Conservation (phyloP, 2,797 vertebrate genomes). For the Onychomys leucogaster region DNA sequence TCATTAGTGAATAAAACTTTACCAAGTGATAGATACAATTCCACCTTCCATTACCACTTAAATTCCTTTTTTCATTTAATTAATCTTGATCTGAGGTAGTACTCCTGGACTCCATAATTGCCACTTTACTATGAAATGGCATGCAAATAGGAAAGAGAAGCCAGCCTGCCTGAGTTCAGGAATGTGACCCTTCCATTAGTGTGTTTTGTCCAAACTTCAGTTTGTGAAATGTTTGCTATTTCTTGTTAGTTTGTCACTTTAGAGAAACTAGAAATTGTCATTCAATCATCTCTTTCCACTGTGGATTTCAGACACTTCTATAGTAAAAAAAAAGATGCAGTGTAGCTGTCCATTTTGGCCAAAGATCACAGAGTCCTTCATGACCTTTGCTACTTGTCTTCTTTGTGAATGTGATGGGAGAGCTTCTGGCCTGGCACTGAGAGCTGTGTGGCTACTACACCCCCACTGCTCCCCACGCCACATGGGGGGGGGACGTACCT, state of each 20-base stretch:
- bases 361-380: neutral
- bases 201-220: neutral
- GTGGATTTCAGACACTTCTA: neutral
- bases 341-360: neutral
- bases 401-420: neutral
- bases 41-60: constrained; percentile 30
- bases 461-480: too few relatives aligned
- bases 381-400: neutral
- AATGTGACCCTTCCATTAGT: neutral
- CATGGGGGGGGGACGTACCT: accelerated
- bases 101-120: constrained; percentile 4
- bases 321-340: neutral
- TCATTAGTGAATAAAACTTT: constrained; percentile 25
- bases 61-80: constrained; percentile 42
- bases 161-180: neutral
- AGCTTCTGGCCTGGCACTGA: neutral
- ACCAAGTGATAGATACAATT: neutral
- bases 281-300: neutral
- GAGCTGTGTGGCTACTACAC: neutral
- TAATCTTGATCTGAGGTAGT: neutral
- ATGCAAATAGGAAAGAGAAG: neutral
- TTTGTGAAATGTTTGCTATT: neutral
- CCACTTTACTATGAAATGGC: neutral
- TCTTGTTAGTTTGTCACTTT: neutral
- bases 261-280: constrained; percentile 34